Evolutionary conservation across 2,888 invertebrate species (phyloP).

Genomic region (Ophioninae sp.): DNA sequence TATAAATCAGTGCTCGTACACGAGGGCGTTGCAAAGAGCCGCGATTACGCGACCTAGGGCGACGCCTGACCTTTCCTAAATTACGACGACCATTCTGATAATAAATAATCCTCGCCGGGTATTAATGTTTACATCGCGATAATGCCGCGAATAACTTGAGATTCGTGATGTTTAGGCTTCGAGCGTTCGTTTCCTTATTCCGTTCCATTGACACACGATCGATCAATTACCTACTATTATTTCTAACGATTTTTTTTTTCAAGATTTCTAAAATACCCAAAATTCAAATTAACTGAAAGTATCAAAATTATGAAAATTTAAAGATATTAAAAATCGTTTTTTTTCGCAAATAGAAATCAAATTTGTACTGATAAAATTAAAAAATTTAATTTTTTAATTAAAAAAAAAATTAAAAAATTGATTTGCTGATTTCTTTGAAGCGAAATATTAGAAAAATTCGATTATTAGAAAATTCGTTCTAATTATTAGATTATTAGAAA

Average conservation of each 20-base stretch:
- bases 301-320: too few species aligned
- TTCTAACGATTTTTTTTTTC: not conserved
- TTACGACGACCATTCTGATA: slow-evolving; percentile 51
- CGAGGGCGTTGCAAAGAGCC: slow-evolving; percentile 49
- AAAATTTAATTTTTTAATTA: too few species aligned
- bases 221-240: not conserved
- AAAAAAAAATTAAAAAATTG: too few species aligned
- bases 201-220: not conserved
- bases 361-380: too few species aligned
- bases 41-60: slow-evolving; percentile 60
- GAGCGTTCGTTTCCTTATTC: not conserved
- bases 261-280: not conserved
- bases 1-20: slow-evolving; percentile 60
- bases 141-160: not conserved
- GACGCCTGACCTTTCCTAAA: slow-evolving; percentile 62
- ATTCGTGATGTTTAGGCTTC: not conserved
- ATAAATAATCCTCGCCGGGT: slow-evolving; percentile 15
- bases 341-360: too few species aligned
- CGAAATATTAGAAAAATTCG: too few species aligned
- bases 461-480: too few species aligned
- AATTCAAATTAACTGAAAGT: not conserved
- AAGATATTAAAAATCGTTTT: too few species aligned
- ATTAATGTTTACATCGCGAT: slow-evolving; percentile 11
- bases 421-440: too few species aligned
- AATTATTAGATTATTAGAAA: too few species aligned